These are phyloP conservation scores for Pteria penguin DNA, from an alignment of 2,888 invertebrate genomes.

Conservation along the genomic window DNA sequence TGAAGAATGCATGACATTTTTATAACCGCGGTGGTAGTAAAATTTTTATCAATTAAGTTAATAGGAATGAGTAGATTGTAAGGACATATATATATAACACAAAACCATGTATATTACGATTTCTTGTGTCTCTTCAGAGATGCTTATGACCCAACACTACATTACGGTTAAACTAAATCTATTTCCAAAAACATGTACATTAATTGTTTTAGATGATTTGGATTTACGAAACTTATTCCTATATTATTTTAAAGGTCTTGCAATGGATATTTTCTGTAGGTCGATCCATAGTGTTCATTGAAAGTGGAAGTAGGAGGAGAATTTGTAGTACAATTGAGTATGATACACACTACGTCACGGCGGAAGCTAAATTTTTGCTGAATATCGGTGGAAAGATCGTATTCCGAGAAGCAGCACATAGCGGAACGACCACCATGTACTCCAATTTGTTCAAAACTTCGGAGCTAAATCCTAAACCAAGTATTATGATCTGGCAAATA, in stretches of 20 bases:
- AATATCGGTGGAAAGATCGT: slow-evolving; percentile 57
- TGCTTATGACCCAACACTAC: no score
- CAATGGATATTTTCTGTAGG: no score
- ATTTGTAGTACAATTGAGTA: slow-evolving; percentile 63
- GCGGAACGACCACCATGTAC: slow-evolving; percentile 52
- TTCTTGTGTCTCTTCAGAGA: no score
- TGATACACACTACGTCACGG: slow-evolving; percentile 53
- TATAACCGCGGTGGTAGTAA: no score
- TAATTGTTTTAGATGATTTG: neutral
- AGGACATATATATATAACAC: no score
- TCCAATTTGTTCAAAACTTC: slow-evolving; percentile 50
- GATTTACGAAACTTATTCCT: neutral
- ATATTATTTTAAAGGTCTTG: no score
- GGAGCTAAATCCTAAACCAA: slow-evolving; percentile 6
- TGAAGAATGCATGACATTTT: no score
- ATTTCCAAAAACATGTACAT: neutral
- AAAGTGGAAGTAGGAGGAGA: neutral
- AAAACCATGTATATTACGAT: no score
- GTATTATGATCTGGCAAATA: slow-evolving; percentile 40
- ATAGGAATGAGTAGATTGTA: no score
- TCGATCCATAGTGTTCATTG: slow-evolving; percentile 49
- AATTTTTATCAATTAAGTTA: no score
- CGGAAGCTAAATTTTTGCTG: slow-evolving; percentile 53
- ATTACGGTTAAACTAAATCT: no score
- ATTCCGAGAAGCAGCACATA: slow-evolving; percentile 49